Evolutionary conservation across 1,140 invertebrate species (phyloP), one percentile per base, ranked within the genome.

Genomic region (Platorchestia sp.): DNA sequence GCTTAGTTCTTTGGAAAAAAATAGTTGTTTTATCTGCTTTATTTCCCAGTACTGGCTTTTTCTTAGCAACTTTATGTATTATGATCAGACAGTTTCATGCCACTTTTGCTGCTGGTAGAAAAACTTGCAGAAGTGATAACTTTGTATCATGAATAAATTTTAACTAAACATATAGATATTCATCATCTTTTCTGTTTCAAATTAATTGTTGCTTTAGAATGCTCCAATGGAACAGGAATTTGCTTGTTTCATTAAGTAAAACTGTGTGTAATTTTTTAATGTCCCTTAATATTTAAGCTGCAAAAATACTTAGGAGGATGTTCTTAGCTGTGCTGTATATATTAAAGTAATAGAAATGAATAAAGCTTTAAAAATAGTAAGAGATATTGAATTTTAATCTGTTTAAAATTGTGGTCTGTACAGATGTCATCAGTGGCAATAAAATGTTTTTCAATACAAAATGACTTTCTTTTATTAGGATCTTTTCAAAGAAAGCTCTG

Each of bases 381-480:
- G 41, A 90, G 19, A 90, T 44, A 90, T 47, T 93, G 91, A 40
- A 91, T 41, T 45, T 91, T 40, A 93, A 93, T 40, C 43, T 93
- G 43, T 93, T 93, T 45, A 93, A 93, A 45, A 93, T 93, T 93
- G 45, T 93, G 91, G 40, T 93, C 36, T 93, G 91, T 93, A 93
- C 91, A 93, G 45, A 93, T 93, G 91, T 93, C 91, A 93, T 93
- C 91, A 93, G 91, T 93, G 91, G 91, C 91, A 93, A 93, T 93
- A 93, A 93, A 93, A 93, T 93, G 91, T 44, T 93, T 93, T 93
- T 93, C 45, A 45, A 93, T 93, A 93, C 45, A 93, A 42, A 41
- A 86, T 42, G 10, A 89, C 27, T 89, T 3, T 3, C 14, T 43
- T 43, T 89, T 41, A 89, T 89, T 43, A 42, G 3, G 1, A 10